Base-by-base conservation (phyloP, 2,113 vertebrate genomes). In the Ciconia maguari region DNA sequence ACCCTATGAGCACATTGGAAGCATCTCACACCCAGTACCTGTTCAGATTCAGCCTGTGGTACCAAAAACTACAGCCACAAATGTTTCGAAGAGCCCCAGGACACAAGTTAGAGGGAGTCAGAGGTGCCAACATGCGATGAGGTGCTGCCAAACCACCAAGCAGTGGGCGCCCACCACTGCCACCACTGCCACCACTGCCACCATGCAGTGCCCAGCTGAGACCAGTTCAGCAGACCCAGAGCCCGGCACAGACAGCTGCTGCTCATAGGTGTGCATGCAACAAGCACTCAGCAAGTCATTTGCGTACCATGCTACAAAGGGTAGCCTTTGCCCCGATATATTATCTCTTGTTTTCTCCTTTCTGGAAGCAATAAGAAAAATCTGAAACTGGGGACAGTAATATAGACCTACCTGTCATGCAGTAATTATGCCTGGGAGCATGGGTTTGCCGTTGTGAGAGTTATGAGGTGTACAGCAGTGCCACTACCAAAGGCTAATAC, bases 231-330 rank as follows among this genome's bases (percentile, higher is more conserved):
- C 1, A 1, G 41, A 42, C 11, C 5, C 44, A 54, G 30, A 62
- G 11, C 11, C 7, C 2, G 3, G 13, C 42, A 32, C 10, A 25
- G 68, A 29, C 1, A 41, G n/a, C 27, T 54, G 21, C 14, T 34
- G 12, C 30, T 62, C 2, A 2, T 1, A 2, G 11, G 6, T 27
- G 9, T 1, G 2, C 20, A 17, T 11, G 30, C 16, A 71, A 76
- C 32, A 30, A 68, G 19, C 14, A 16, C 16, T 44, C 18, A 44
- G 52, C 12, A 10, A 72, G 10, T 7, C 20, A 27, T 19, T 13
- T 1, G 1, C 0, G 0, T 29, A n/a, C 26, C 15, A 12, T 21
- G 17, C 1, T 51, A 30, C 26, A 22, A 24, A 58, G 10, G 0
- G 3, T 11, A 42, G 13, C 34, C 14, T 71, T 52, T 36, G 36